A percentile compares a stretch with the other conserved stretches of the same genome.
These are phyloP conservation scores for Tethea ocularis DNA, from an alignment of 2,888 invertebrate genomes.

Conservation along the genomic window DNA sequence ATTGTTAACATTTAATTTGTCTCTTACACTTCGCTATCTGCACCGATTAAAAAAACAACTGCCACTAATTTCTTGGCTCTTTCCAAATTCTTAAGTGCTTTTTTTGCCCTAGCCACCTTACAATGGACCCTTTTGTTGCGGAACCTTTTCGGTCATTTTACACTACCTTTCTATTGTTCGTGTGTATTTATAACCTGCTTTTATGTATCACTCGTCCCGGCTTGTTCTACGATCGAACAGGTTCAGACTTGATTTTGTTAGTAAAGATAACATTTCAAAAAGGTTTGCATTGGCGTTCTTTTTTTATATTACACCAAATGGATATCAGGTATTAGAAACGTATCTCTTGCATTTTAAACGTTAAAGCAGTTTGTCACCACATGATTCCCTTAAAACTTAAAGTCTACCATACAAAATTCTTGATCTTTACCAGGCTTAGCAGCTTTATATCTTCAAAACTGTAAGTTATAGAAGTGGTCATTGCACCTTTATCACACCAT, in stretches of 20 bases:
- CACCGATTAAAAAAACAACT: background rate
- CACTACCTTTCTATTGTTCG: constrained; percentile 30
- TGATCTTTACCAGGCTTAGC: no score
- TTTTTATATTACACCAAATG: background rate
- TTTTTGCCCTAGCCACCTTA: background rate
- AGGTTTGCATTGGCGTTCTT: background rate
- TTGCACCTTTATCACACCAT: constrained; percentile 16
- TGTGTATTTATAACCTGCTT: constrained; percentile 30
- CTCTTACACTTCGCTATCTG: background rate
- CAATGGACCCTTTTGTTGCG: constrained; percentile 9
- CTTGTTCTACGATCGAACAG: constrained; percentile 33
- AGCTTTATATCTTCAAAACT: background rate
- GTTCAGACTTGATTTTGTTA: constrained; percentile 31
- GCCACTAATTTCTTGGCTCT: background rate
- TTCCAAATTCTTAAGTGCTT: background rate
- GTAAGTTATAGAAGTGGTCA: background rate
- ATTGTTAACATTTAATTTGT: background rate
- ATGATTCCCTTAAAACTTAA: no score
- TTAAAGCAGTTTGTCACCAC: no score
- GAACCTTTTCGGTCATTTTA: constrained; percentile 26
- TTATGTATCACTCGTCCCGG: constrained; percentile 27
- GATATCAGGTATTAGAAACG: constrained; percentile 2
- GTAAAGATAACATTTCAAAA: background rate
- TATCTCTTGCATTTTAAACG: background rate
- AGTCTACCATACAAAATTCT: no score